These are phyloP conservation scores for Drosophila lutescens DNA, from an alignment of 2,888 invertebrate species.

Conservation along the genomic window DNA sequence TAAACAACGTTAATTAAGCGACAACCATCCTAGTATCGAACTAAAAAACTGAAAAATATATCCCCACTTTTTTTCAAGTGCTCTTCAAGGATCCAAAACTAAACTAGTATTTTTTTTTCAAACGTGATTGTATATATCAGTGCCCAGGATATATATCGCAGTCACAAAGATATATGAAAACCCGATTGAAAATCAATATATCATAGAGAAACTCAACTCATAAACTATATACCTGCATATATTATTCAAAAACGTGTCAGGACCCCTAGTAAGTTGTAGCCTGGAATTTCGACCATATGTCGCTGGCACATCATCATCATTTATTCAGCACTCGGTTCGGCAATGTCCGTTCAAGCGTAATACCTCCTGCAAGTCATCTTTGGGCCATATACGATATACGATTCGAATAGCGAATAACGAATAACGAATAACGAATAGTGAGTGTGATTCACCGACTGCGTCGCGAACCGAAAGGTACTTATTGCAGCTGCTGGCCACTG, in stretches of 20 bases:
- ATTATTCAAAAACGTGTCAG: conserved; percentile 61
- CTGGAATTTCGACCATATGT: conserved; percentile 64
- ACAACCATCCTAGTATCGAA: conserved; percentile 28
- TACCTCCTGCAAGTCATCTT: too few species aligned
- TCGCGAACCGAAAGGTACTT: conserved; percentile 84
- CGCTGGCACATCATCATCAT: conserved; percentile 47
- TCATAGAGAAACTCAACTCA: conserved; percentile 8
- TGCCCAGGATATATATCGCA: neutral
- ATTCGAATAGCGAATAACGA: too few species aligned
- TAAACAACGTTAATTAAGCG: conserved; percentile 71
- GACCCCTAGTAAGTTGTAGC: conserved; percentile 6
- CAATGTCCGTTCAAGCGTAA: conserved; percentile 20
- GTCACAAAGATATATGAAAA: too few species aligned
- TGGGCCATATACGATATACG: too few species aligned
- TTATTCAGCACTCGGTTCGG: conserved; percentile 53
- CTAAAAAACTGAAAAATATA: too few species aligned
- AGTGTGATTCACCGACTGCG: conserved; percentile 14
- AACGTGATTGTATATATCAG: conserved; percentile 1
- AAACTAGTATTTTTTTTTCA: neutral
- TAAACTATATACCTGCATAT: conserved; percentile 29
- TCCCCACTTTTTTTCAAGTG: conserved; percentile 2
- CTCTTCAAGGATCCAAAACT: neutral
- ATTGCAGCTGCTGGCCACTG: conserved; percentile 99
- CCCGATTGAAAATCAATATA: conserved; percentile 58
- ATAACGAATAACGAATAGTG: neutral